Conservation (phyloP, 1,140 invertebrate species). For the Cydia pomonella region DNA sequence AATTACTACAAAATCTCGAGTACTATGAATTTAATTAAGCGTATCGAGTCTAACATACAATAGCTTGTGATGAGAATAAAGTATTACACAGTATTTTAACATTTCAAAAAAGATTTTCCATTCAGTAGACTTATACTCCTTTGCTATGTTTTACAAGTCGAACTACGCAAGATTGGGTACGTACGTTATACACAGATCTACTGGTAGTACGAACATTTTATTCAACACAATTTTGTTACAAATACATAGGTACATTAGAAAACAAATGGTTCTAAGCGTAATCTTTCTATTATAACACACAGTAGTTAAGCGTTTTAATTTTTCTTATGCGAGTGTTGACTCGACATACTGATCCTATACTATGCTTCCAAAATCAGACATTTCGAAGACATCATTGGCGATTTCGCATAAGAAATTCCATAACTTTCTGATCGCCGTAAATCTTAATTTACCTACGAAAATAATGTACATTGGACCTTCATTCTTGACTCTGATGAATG, state of each 20-base stretch:
- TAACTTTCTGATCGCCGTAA: constrained; percentile 54
- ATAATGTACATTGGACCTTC: constrained; percentile 77
- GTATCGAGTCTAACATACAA: constrained; percentile 21
- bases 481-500: constrained; percentile 74
- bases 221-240: constrained; percentile 62
- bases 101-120: constrained; percentile 9
- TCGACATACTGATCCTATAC: constrained; percentile 54
- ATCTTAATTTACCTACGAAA: constrained; percentile 74
- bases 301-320: constrained; percentile 71
- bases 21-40: constrained; percentile 5
- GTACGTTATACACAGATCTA: constrained; percentile 63
- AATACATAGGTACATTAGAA: constrained; percentile 55
- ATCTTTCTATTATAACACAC: constrained; percentile 73
- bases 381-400: constrained; percentile 45
- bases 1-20: constrained; percentile 13
- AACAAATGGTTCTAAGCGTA: constrained; percentile 75
- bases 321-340: constrained; percentile 57
- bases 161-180: constrained; percentile 57
- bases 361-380: constrained; percentile 62
- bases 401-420: constrained; percentile 25
- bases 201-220: constrained; percentile 62
- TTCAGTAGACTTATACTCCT: constrained; percentile 31
- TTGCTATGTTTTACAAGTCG: constrained; percentile 43
- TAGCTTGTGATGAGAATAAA: neutral
- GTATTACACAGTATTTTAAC: constrained; percentile 5